Evolutionary conservation across 1,140 invertebrate species (phyloP).

Genomic region (Pantala flavescens): DNA sequence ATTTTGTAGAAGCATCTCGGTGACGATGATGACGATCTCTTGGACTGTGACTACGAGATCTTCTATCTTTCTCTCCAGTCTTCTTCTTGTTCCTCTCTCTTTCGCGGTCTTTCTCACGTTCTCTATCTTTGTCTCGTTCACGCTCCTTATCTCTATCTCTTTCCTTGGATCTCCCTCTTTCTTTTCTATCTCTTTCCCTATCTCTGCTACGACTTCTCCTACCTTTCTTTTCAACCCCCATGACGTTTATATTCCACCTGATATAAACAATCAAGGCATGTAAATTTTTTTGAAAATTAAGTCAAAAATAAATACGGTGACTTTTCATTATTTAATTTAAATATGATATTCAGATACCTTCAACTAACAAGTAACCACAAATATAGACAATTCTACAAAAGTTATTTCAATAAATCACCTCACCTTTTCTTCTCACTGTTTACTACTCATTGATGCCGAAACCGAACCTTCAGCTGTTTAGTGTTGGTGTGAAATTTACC

Average conservation of each 20-base stretch:
- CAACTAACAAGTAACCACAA: no score
- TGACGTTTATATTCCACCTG: slow-evolving; percentile 29
- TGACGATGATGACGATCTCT: slow-evolving; percentile 31
- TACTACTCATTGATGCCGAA: no score
- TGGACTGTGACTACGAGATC: slow-evolving; percentile 36
- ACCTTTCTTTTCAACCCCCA: slow-evolving; percentile 29
- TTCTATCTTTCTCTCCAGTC: slow-evolving; percentile 28
- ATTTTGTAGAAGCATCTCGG: slow-evolving; percentile 14
- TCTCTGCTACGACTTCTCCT: slow-evolving; percentile 26
- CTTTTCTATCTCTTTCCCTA: slow-evolving; percentile 29
- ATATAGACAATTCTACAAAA: no score
- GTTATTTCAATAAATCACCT: no score
- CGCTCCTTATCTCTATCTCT: slow-evolving; percentile 31
- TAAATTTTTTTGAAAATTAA: no score
- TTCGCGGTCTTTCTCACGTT: slow-evolving; percentile 30
- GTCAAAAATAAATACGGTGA: no score
- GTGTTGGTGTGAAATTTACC: no score
- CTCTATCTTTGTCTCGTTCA: slow-evolving; percentile 14
- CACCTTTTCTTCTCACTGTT: no score
- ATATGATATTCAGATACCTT: no score
- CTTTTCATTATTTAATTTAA: no score
- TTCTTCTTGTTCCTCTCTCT: slow-evolving; percentile 35
- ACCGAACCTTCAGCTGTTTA: no score
- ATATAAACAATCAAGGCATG: no score
- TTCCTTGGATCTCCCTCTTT: slow-evolving; percentile 32